Percentiles rank a stretch among this genome's conserved stretches.
These are phyloP conservation scores for Poeciliopsis turneri DNA, from an alignment of 2,797 vertebrate genomes.

Conservation along the genomic window DNA sequence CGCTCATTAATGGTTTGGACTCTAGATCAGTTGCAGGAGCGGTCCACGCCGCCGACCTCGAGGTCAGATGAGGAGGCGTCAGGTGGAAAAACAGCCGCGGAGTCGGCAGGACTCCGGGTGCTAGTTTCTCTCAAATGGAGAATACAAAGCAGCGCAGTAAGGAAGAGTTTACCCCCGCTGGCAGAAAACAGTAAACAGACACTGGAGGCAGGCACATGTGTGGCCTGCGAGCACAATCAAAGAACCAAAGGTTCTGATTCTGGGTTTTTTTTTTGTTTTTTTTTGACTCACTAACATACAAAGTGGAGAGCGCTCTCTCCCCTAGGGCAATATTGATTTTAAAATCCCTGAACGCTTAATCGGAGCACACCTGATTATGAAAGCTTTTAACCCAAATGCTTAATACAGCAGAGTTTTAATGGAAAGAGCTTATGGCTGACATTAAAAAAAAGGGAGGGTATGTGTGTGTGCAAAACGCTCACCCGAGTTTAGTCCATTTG, in stretches of 20 bases:
- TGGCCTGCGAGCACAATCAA: constrained; percentile 14
- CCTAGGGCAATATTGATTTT: constrained; percentile 68
- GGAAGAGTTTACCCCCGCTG: constrained; percentile 35
- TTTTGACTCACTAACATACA: constrained; percentile 11
- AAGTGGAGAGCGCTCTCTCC: constrained; percentile 30
- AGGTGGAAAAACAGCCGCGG: constrained; percentile 56
- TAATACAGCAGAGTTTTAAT: constrained; percentile 69
- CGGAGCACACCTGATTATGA: constrained; percentile 73
- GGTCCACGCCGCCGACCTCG: constrained; percentile 52
- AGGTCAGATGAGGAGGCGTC: constrained; percentile 68
- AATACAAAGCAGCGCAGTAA: constrained; percentile 25
- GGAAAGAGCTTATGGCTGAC: constrained; percentile 65
- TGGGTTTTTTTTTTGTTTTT: not conserved
- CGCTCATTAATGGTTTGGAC: constrained; percentile 60
- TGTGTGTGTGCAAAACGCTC: constrained; percentile 2
- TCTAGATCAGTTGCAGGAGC: constrained; percentile 46
- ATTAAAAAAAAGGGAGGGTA: constrained; percentile 16
- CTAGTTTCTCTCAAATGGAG: constrained; percentile 37
- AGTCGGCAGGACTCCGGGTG: constrained; percentile 33
- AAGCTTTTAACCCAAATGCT: constrained; percentile 80
- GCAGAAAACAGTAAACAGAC: constrained; percentile 24
- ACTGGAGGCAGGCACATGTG: constrained; percentile 5
- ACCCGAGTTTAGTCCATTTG: constrained; percentile 51
- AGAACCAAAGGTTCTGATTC: constrained; percentile 23
- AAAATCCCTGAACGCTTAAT: constrained; percentile 56